Evolutionary conservation across 2,113 vertebrate genomes (phyloP), one percentile per base, ranked within the genome.

Genomic region (Ptilorrhoa leucosticta): DNA sequence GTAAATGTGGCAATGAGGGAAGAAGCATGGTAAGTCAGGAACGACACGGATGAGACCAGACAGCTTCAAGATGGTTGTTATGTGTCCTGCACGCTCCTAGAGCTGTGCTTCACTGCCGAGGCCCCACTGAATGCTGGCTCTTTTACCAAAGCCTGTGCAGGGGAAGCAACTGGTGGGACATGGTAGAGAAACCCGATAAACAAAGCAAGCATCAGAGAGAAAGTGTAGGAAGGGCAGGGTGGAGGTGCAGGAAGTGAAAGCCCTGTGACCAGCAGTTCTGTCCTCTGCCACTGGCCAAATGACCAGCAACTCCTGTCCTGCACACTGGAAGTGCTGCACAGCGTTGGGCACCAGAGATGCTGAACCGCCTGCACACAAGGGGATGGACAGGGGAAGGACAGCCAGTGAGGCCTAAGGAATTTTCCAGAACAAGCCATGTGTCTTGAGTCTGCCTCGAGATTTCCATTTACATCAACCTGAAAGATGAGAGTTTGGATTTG

Each of bases 41-140:
- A 23, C 0, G 0, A 56, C 11, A 4, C 1, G 39, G 33, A 27
- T 37, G 40, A 85, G 57, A 57, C 21, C 53, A 69, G 57, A 28
- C 16, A 39, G n/a, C 37, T 79, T 51, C 30, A 37, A 45, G 31
- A 56, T 19, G 13, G 33, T 45, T 70, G 31, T 35, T 35, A 1
- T 4, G 11, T 6, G 2, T 31, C 45, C 83, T 48, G 33, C 60
- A 11, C 0, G 0, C n/a, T 44, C 13, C 40, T 9, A 6, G 21
- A 1, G 0, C n/a, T 42, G 33, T 33, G 35, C 61, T 56, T 71
- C 21, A 4, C 33, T 11, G 18, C 27, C 18, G 40, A 65, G 61
- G 16, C 13, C 30, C n/a, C 30, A 3, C 37, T 20, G 65, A 77
- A 23, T 2, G 8, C 48, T 50, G 44, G 17, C 31, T 68, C 15